Percentiles rank a stretch among this genome's conserved stretches.
Conservation (phyloP, 2,113 vertebrate species). For the human region DNA sequence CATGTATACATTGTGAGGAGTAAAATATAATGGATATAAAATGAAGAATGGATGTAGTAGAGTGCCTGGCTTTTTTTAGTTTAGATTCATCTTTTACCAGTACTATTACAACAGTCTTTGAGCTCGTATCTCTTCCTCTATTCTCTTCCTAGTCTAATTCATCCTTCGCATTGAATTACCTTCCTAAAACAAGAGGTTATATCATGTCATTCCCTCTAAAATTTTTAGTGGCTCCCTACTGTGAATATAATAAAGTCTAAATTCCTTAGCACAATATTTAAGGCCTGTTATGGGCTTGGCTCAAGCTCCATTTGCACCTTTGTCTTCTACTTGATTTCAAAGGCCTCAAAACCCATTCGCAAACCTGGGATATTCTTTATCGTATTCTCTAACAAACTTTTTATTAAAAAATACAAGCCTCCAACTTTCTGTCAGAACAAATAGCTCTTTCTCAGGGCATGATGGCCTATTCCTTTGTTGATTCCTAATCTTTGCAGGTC, state of each 20-base stretch:
- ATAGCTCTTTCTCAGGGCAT: background rate
- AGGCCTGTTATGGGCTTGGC: background rate
- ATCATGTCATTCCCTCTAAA: background rate
- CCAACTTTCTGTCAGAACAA: background rate
- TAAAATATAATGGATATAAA: background rate
- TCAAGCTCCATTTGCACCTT: background rate
- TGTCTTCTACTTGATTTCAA: conserved; percentile 15
- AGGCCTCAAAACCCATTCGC: background rate
- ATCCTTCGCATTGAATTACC: background rate
- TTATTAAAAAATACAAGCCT: background rate
- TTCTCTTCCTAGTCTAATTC: background rate
- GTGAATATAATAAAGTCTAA: background rate
- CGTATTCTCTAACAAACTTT: conserved; percentile 21
- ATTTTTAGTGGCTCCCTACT: background rate
- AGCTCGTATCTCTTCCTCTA: background rate
- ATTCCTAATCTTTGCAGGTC: background rate
- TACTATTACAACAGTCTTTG: background rate
- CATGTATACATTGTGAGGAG: background rate
- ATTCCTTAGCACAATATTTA: background rate
- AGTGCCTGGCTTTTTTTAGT: background rate
- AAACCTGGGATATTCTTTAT: background rate
- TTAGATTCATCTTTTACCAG: background rate
- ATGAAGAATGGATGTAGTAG: background rate
- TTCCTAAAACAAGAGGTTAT: conserved; percentile 14
- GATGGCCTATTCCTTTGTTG: background rate